Percentiles rank a stretch among this genome's conserved stretches.
Evolutionary conservation across 2,113 vertebrate genomes (phyloP).

Genomic region (Albula goreensis): DNA sequence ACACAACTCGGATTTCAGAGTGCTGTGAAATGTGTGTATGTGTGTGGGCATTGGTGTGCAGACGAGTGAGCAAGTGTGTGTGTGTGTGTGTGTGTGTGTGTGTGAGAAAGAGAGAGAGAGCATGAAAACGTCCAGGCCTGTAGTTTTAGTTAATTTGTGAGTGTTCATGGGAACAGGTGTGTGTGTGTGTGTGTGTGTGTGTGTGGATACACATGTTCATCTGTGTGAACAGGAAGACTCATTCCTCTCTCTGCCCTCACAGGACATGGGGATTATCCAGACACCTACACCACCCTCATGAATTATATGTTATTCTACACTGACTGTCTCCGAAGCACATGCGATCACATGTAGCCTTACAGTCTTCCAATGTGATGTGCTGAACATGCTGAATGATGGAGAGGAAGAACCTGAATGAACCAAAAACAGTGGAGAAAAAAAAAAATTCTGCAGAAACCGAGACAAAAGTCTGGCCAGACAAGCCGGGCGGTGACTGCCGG

Average conservation of each 20-base stretch:
- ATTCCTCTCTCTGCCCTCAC: too few relatives aligned
- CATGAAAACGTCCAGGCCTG: background rate
- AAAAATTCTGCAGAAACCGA: background rate
- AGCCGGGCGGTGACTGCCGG: background rate
- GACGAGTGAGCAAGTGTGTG: background rate
- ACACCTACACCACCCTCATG: too few relatives aligned
- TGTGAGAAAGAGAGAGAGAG: background rate
- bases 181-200: background rate
- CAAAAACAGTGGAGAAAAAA: background rate
- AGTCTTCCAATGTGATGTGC: background rate
- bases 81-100: background rate
- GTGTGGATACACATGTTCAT: background rate
- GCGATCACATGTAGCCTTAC: background rate
- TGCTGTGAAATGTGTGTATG: background rate
- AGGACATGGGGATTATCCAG: too few relatives aligned
- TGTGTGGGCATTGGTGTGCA: background rate
- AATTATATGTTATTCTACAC: background rate
- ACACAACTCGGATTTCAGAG: background rate
- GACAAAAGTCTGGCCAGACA: background rate
- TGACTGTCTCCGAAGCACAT: background rate
- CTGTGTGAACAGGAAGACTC: too few relatives aligned
- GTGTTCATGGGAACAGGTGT: background rate
- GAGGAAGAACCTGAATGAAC: background rate
- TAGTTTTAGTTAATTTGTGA: too few relatives aligned
- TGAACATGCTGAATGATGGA: background rate